Conservation (phyloP, 1,140 invertebrate genomes). For the Temnothorax nylanderi region DNA sequence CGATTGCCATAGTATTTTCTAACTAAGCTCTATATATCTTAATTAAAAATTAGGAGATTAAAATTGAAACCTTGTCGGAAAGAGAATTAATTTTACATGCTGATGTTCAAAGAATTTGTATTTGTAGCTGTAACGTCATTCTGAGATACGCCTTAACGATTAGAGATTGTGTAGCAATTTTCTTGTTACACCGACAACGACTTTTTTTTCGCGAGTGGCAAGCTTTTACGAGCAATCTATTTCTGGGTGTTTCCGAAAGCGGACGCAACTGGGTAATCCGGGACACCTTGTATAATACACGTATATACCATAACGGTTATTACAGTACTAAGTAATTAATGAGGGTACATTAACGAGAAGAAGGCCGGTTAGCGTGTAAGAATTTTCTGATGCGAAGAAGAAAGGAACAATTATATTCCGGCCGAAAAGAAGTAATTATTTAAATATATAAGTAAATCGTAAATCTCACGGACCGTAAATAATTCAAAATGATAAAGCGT, state of each 20-base stretch:
- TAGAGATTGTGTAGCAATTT: neutral
- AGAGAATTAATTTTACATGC: neutral
- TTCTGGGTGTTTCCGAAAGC: conserved; percentile 53
- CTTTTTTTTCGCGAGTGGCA: conserved; percentile 26
- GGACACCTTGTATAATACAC: conserved; percentile 44
- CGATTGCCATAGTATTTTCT: neutral
- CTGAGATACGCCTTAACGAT: neutral
- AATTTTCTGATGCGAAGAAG: neutral
- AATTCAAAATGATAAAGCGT: neutral
- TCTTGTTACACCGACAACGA: conserved; percentile 22
- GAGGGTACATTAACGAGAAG: conserved; percentile 32
- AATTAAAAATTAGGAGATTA: neutral
- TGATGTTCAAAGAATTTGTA: neutral
- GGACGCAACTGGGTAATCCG: conserved; percentile 51
- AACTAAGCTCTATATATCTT: neutral
- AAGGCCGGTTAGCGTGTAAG: neutral
- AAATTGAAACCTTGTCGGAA: neutral
- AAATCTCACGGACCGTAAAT: neutral
- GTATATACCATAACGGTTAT: conserved; percentile 39
- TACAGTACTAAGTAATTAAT: conserved; percentile 55
- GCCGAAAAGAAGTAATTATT: neutral
- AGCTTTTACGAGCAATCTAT: conserved; percentile 55
- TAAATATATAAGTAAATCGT: neutral
- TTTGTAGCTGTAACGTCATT: neutral
- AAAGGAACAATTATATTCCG: conserved; percentile 1